phyloP scores from a whole-genome alignment of 2,888 invertebrate genomes.

The Adelognathus sp. region DNA sequence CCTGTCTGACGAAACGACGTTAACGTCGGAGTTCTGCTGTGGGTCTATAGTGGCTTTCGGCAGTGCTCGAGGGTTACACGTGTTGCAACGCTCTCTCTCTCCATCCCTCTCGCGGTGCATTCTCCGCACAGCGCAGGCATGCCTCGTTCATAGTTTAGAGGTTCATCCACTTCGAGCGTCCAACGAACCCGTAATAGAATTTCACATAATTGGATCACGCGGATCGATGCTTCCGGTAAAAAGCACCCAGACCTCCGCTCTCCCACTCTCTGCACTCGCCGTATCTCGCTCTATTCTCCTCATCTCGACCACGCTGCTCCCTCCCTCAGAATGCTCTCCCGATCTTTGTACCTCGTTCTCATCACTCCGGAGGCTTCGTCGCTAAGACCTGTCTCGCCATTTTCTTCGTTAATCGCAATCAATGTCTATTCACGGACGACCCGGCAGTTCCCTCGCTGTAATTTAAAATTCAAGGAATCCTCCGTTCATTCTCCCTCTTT shows the following conservation, averaged over 20 bases:
- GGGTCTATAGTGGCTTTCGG: background rate
- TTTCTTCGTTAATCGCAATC: constrained; percentile 13
- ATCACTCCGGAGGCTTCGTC: background rate
- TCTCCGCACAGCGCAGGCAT: constrained; percentile 11
- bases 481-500: background rate
- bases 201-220: constrained; percentile 64
- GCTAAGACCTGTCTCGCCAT: background rate
- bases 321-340: background rate
- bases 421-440: constrained; percentile 14
- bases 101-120: background rate
- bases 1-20: background rate
- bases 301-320: too few relatives aligned
- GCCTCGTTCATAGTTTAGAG: constrained; percentile 53
- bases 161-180: constrained; percentile 57
- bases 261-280: background rate
- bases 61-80: constrained; percentile 17
- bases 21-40: background rate
- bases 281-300: background rate
- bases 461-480: background rate
- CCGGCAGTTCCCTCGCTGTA: background rate
- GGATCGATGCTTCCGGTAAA: constrained; percentile 63
- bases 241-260: constrained; percentile 27
- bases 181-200: constrained; percentile 63
- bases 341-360: background rate
- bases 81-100: constrained; percentile 7